Conservation (phyloP, 1,140 invertebrate species). For the Heliconius nattereri region DNA sequence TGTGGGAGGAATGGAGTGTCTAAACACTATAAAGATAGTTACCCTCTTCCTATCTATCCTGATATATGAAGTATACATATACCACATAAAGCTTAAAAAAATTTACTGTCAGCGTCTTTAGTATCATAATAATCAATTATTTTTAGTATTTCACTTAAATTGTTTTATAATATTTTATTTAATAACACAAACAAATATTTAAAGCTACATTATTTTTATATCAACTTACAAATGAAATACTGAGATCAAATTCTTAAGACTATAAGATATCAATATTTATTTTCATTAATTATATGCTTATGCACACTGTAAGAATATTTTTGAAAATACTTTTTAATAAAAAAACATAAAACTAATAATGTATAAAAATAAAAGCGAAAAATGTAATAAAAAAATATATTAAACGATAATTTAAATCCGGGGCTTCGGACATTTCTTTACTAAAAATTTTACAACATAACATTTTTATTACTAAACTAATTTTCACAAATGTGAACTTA, state of each 20-base stretch:
- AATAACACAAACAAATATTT: slow-evolving; percentile 23
- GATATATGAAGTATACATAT: too few species aligned
- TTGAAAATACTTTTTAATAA: background rate
- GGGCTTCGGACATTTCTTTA: background rate
- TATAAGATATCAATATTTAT: slow-evolving; percentile 27
- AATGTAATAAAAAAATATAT: background rate
- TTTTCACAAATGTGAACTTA: background rate
- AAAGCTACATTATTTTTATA: slow-evolving; percentile 42
- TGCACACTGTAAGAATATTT: background rate
- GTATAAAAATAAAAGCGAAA: too few species aligned
- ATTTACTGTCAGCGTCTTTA: background rate
- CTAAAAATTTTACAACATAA: background rate
- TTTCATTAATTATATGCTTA: background rate
- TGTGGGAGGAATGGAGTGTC: too few species aligned
- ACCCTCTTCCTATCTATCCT: too few species aligned
- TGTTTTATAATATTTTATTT: background rate
- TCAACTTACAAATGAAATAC: slow-evolving; percentile 42
- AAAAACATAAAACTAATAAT: too few species aligned
- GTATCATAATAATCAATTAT: background rate
- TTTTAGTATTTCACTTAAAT: background rate
- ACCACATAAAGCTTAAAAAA: too few species aligned
- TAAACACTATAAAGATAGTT: too few species aligned
- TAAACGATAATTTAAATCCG: background rate
- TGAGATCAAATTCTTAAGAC: slow-evolving; percentile 48
- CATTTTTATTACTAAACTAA: background rate